Evolutionary conservation across 2,888 invertebrate species (phyloP), one percentile per base, ranked within the genome.

Genomic region (Drosophila gaucha): DNA sequence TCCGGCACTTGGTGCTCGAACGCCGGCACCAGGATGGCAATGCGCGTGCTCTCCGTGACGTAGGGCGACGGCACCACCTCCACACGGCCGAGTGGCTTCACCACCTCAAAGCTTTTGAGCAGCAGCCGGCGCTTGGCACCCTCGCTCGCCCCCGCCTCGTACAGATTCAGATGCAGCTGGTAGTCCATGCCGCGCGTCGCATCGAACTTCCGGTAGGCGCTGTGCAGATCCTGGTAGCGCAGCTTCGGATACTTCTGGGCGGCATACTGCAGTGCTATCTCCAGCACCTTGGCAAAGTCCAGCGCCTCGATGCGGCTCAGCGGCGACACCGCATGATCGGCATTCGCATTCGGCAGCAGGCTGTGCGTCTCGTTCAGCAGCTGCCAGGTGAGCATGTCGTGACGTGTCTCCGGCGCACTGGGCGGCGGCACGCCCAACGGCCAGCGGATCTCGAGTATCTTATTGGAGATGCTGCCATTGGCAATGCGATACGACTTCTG

Each of bases 61-160:
- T 98, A 99, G 0, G 98, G 98, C 90, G 97, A 96, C 1, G 96
- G 95, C 35, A 98, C 94, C 63, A 99, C 94, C 90, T 98, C 97
- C 8, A 97, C 96, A 63, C 95, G 94, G 14, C 97, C 97, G 57
- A 99, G 92, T 12, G 97, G 96, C 74, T 98, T 96, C 52, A 95
- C 95, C 36, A 96, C 94, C 92, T 97, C 95, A 75, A 97, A 93
- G 85, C 96, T 92, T 89, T 94, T 95, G 4, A 93, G 91, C 5
- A 93, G 71, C 80, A 75, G 24, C 3, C 66, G 84, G 14, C 41
- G 24, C 41, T 41, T 41, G 10, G 10, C 9, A 2, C 3, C 24
- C 1, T 64, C 50, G 6, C 68, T 38, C 6, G 20, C 24, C 87
- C 76, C 18, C 3, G 63, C 64, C 77, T 94, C 93, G 22, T 91